Evolutionary conservation across 1,140 invertebrate genomes (phyloP).

Genomic region (Ephestia elutella): DNA sequence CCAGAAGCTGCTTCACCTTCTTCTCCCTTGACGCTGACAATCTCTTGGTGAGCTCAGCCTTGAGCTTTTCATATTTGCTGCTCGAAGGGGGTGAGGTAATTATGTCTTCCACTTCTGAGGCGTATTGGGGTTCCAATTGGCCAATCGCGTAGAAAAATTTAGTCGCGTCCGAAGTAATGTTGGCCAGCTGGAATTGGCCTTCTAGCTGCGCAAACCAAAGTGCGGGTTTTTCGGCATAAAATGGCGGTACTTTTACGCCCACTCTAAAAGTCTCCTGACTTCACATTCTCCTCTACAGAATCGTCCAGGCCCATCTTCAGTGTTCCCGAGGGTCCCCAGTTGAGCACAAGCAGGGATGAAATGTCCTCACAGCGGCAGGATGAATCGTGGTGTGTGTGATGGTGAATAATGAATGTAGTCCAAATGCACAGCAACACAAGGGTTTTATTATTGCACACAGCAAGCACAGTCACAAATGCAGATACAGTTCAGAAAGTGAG

Average conservation of each 20-base stretch:
- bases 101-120: conserved; percentile 5
- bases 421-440: no score
- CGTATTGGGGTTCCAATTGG: not conserved
- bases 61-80: conserved; percentile 29
- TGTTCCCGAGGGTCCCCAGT: no score
- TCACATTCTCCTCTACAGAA: no score
- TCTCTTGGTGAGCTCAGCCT: conserved; percentile 32
- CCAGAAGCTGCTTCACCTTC: conserved; percentile 28
- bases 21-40: conserved; percentile 29
- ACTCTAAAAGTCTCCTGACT: no score
- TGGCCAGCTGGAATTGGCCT: not conserved
- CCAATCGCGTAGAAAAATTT: conserved; percentile 2
- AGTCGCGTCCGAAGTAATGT: not conserved
- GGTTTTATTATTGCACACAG: no score
- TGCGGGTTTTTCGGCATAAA: conserved; percentile 6
- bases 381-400: no score
- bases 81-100: not conserved
- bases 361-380: no score
- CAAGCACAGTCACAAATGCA: no score
- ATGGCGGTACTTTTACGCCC: conserved; percentile 4
- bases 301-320: no score
- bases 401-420: no score
- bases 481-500: no score
- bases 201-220: conserved; percentile 11
- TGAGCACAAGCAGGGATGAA: no score